Evolutionary conservation across 2,797 vertebrate species (phyloP).

Genomic region (Bryconaethiops microstoma): DNA sequence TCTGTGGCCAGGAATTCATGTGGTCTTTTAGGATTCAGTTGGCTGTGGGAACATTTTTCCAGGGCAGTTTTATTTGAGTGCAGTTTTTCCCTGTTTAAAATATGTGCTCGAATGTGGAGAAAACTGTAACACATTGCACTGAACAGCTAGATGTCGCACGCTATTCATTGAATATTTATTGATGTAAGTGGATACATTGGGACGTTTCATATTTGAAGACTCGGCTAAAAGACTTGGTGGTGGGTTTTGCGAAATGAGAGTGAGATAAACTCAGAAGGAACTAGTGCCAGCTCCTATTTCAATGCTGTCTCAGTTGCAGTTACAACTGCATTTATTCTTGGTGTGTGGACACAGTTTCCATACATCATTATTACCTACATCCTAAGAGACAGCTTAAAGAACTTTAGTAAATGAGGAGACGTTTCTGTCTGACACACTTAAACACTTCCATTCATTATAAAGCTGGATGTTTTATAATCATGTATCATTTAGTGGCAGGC

Average conservation of each 20-base stretch:
- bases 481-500: conserved; percentile 36
- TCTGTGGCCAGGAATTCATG: conserved; percentile 66
- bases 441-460: conserved; percentile 51
- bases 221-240: neutral
- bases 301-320: conserved; percentile 19
- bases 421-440: conserved; percentile 52
- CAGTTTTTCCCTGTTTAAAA: conserved; percentile 17
- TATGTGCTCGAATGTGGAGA: neutral
- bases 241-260: conserved; percentile 5
- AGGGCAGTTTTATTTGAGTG: conserved; percentile 44
- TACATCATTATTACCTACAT: conserved; percentile 34
- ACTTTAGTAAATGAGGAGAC: conserved; percentile 47
- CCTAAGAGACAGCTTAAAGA: conserved; percentile 35
- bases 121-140: neutral
- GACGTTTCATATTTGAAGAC: neutral
- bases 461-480: conserved; percentile 54
- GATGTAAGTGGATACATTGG: neutral
- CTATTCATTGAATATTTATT: conserved; percentile 1
- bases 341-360: conserved; percentile 21
- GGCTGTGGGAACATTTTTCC: conserved; percentile 52
- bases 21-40: conserved; percentile 67
- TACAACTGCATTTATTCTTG: conserved; percentile 25
- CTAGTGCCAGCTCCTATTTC: neutral
- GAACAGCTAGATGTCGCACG: neutral
- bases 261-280: neutral